These are phyloP conservation scores for Diplogasteroides magnus DNA, from an alignment of 1,140 invertebrate genomes.

Conservation along the genomic window DNA sequence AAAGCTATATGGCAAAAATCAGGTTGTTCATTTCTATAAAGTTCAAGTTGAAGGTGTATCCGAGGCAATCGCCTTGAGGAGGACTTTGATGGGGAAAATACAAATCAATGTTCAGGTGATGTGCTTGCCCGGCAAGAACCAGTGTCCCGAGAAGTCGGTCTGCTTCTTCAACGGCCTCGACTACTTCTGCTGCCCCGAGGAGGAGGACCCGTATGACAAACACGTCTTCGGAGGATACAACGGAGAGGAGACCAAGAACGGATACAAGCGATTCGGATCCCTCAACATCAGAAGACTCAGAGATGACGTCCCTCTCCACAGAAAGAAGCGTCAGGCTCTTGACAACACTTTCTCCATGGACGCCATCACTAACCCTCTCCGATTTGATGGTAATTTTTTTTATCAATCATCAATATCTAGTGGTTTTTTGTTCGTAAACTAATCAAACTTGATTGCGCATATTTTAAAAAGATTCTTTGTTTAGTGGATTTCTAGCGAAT, in stretches of 20 bases:
- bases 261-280: conserved; percentile 42
- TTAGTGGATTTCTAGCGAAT: too few species aligned
- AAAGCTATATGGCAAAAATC: too few species aligned
- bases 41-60: background rate
- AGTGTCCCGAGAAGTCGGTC: conserved; percentile 50
- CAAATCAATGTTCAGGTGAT: too few species aligned
- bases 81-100: conserved; percentile 19
- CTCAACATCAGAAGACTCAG: conserved; percentile 30
- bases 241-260: conserved; percentile 49
- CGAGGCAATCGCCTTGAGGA: conserved; percentile 18
- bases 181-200: conserved; percentile 53
- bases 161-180: conserved; percentile 55
- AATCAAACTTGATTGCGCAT: too few species aligned
- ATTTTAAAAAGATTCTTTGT: too few species aligned
- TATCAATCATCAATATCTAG: too few species aligned
- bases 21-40: background rate
- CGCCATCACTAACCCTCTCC: conserved; percentile 35
- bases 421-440: too few species aligned
- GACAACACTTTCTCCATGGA: conserved; percentile 28
- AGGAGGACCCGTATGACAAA: conserved; percentile 54
- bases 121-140: conserved; percentile 51
- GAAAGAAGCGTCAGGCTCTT: conserved; percentile 6
- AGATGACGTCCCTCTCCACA: conserved; percentile 23
- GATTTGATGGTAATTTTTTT: conserved; percentile 50
- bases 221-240: conserved; percentile 53